Evolutionary conservation across 2,797 vertebrate species (phyloP), one percentile per base, ranked within the genome.

Genomic region (Syngnathus acus): DNA sequence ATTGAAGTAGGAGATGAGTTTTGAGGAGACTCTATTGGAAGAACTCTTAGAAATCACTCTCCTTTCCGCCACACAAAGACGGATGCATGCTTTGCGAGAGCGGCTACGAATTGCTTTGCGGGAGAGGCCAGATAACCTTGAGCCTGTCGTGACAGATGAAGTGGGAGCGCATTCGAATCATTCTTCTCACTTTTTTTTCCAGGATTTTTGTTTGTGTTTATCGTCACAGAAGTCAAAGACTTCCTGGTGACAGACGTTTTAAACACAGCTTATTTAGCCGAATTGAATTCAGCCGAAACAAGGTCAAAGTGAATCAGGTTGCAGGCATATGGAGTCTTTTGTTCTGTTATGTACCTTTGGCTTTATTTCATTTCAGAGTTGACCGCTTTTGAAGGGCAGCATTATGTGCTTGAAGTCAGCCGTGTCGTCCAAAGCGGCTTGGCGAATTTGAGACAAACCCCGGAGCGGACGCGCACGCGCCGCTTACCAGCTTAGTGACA

Each of bases 341-440:
- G 80, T 84, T 78, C 73, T 66, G 10, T 73, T 80, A 64, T 78
- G 72, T 79, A 82, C 75, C 74, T 82, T 70, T 54, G 45, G 14
- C 82, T 85, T 80, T 69, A 84, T 80, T 83, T 84, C 70, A 82
- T 85, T 84, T 86, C 81, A 86, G 54, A 64, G 72, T 78, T 71
- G 81, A 82, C 77, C 77, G 82, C 67, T 75, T 81, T 74, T 81
- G 78, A 86, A 83, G 78, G 72, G 68, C 70, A 71, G 26, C 11
- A 73, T 82, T 81, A 65, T 77, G 75, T 71, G 65, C 72, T 84
- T 79, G 63, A 73, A 65, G 47, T 79, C 76, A 38, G 66, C 75
- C 66, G 59, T 66, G 80, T 75, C 70, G 80, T 84, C 84, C 39
- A 74, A 84, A 88, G 82, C 78, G 78, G 80, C 83, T 84, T 82